Conservation (phyloP, 2,113 vertebrate genomes). For the Scartelaos histophorus region DNA sequence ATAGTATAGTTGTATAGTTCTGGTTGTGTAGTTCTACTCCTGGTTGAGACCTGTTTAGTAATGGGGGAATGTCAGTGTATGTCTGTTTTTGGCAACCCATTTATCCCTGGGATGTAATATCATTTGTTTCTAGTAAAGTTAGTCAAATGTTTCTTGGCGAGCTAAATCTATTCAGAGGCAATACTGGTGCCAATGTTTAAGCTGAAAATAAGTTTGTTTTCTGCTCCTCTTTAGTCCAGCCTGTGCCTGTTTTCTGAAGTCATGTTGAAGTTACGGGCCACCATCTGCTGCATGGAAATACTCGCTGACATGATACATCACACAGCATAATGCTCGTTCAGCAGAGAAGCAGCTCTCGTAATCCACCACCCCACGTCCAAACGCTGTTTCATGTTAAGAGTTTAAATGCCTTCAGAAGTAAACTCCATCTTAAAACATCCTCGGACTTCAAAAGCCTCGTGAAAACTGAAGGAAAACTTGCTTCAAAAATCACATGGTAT, state of each 20-base stretch:
- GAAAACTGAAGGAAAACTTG: background rate
- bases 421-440: background rate
- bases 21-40: too few relatives aligned
- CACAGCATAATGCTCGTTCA: slow-evolving; percentile 43
- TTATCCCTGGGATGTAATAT: too few relatives aligned
- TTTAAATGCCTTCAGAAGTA: background rate
- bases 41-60: too few relatives aligned
- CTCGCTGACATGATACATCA: slow-evolving; percentile 50
- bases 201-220: slow-evolving; percentile 22
- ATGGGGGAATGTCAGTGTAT: too few relatives aligned
- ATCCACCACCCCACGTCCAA: slow-evolving; percentile 37
- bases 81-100: too few relatives aligned
- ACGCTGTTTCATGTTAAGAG: slow-evolving; percentile 8
- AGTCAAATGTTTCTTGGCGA: background rate
- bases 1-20: too few relatives aligned
- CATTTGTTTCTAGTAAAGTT: too few relatives aligned
- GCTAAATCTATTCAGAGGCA: background rate
- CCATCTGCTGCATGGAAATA: slow-evolving; percentile 62
- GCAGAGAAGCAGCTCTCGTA: slow-evolving; percentile 28
- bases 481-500: background rate
- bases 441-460: background rate
- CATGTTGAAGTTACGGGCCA: slow-evolving; percentile 39
- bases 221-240: background rate
- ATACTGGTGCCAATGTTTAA: background rate
- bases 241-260: slow-evolving; percentile 15